phyloP scores from a whole-genome alignment of 2,888 invertebrate genomes.

The Trypoxylon attenuatum region DNA sequence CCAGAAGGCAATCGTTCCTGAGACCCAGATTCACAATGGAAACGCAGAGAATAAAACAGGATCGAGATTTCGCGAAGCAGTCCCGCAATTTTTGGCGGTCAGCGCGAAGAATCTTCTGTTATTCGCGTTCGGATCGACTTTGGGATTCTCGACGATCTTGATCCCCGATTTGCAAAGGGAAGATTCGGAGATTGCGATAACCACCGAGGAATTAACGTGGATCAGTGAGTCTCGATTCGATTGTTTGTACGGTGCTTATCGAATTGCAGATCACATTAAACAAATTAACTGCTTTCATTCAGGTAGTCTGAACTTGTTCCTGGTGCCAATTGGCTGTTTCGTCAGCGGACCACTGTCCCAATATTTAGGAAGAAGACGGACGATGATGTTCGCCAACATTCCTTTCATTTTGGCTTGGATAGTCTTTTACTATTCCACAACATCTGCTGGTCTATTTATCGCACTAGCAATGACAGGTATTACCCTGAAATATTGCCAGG shows the following conservation, averaged over 20 bases:
- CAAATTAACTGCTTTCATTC: background rate
- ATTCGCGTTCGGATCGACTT: constrained; percentile 86
- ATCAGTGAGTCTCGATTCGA: constrained; percentile 70
- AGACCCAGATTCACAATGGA: constrained; percentile 49
- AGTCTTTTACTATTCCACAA: constrained; percentile 81
- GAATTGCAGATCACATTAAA: too few relatives aligned
- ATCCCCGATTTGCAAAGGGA: constrained; percentile 82
- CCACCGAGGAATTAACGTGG: constrained; percentile 68
- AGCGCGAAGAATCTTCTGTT: constrained; percentile 87
- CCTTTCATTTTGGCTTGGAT: constrained; percentile 87
- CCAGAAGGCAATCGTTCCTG: too few relatives aligned
- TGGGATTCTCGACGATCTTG: constrained; percentile 88
- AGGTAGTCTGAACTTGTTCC: constrained; percentile 88
- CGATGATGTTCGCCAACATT: constrained; percentile 78
- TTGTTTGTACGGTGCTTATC: too few relatives aligned
- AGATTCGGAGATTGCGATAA: constrained; percentile 65
- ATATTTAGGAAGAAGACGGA: constrained; percentile 82
- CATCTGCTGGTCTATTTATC: constrained; percentile 80
- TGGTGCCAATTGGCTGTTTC: constrained; percentile 87
- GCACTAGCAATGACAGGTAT: constrained; percentile 81
- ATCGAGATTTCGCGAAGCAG: constrained; percentile 73
- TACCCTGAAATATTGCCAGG: background rate
- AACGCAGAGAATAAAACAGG: constrained; percentile 39
- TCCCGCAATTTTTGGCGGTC: constrained; percentile 87
- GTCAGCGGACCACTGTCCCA: constrained; percentile 84